These are phyloP conservation scores for Pachymerium ferrugineum DNA, from an alignment of 2,888 invertebrate species.

Conservation along the genomic window DNA sequence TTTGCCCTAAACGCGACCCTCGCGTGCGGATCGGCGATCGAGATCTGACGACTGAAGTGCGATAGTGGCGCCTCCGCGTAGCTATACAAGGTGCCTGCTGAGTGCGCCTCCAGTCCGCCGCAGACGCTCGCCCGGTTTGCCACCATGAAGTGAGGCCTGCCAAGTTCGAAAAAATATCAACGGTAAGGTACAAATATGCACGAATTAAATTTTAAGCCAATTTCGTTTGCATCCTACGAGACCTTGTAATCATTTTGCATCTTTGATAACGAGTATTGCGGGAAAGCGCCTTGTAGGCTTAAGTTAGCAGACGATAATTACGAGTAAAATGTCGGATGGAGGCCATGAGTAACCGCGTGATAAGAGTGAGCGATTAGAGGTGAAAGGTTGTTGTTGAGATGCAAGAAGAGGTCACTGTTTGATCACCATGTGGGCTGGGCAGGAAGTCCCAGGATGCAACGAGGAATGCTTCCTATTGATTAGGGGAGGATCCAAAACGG, in stretches of 20 bases:
- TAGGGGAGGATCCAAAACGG: conserved; percentile 24
- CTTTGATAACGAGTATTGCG: neutral
- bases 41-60: neutral
- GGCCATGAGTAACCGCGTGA: neutral
- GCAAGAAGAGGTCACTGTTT: conserved; percentile 5
- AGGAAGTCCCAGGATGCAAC: conserved; percentile 18
- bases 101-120: conserved; percentile 1
- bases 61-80: neutral
- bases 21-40: neutral
- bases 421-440: conserved; percentile 26
- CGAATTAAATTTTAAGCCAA: neutral
- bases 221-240: neutral
- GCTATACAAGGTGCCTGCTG: neutral
- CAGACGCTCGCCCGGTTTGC: conserved; percentile 6
- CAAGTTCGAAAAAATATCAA: neutral
- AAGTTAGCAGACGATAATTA: neutral
- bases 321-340: neutral
- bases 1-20: neutral
- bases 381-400: neutral
- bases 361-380: neutral
- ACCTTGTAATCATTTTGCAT: neutral
- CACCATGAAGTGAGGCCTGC: conserved; percentile 21
- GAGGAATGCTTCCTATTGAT: conserved; percentile 27
- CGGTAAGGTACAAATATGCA: neutral
- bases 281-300: neutral